Evolutionary conservation across 2,797 vertebrate genomes (phyloP).

Genomic region (Arnoldichthys spilopterus): DNA sequence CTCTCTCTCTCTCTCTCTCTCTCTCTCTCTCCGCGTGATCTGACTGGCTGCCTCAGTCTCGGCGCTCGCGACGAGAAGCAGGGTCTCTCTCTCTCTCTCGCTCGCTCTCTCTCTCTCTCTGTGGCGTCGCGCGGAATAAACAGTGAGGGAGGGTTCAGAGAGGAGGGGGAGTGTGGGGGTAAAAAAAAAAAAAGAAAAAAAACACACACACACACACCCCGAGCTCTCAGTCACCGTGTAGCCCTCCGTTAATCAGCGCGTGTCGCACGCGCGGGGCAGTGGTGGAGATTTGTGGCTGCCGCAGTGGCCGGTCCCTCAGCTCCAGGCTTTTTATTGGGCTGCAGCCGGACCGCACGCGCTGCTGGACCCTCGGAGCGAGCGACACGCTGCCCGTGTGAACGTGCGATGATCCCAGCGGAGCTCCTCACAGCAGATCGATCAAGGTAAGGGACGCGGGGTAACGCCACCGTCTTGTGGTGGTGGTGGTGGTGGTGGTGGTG

Average conservation of each 20-base stretch:
- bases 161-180: background rate
- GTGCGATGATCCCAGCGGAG: constrained; percentile 12
- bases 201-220: no score
- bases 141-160: constrained; percentile 23
- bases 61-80: constrained; percentile 42
- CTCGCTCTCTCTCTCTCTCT: constrained; percentile 30
- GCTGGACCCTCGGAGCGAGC: constrained; percentile 48
- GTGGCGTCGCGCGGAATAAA: constrained; percentile 40
- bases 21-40: constrained; percentile 13
- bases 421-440: background rate
- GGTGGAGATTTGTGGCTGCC: constrained; percentile 56
- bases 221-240: constrained; percentile 35
- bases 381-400: constrained; percentile 4
- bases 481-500: no score
- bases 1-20: background rate
- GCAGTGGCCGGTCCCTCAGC: constrained; percentile 49
- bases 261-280: constrained; percentile 18
- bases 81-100: constrained; percentile 28
- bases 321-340: constrained; percentile 42
- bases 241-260: constrained; percentile 43
- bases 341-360: constrained; percentile 42
- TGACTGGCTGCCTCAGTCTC: constrained; percentile 44
- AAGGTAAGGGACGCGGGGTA: constrained; percentile 12
- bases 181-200: no score
- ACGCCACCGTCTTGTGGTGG: background rate